A percentile compares a stretch with the other conserved stretches of the same genome.
Evolutionary conservation across 2,797 vertebrate species (phyloP).

Genomic region (Botia almorhae): DNA sequence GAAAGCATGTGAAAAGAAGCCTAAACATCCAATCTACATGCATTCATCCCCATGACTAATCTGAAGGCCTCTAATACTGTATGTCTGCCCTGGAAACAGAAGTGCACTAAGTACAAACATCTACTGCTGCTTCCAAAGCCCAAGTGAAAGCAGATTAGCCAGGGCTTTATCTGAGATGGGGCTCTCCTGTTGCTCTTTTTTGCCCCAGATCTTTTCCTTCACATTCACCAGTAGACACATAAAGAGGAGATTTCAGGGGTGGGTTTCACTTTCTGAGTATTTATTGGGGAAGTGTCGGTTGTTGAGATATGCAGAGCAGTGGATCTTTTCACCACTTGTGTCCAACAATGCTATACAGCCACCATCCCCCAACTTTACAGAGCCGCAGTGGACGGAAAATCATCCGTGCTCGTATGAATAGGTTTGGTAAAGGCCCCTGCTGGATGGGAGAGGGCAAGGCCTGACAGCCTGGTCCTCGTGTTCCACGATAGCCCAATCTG

Average conservation of each 20-base stretch:
- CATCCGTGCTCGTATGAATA: constrained; percentile 82
- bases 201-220: constrained; percentile 62
- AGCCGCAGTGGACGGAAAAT: constrained; percentile 80
- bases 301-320: constrained; percentile 22
- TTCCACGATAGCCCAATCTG: constrained; percentile 83
- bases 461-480: constrained; percentile 83
- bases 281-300: constrained; percentile 46
- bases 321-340: constrained; percentile 38
- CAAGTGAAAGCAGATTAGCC: constrained; percentile 81
- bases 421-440: constrained; percentile 89
- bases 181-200: constrained; percentile 79
- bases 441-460: constrained; percentile 86
- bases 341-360: constrained; percentile 38
- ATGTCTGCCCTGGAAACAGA: constrained; percentile 57
- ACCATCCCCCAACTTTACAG: constrained; percentile 55
- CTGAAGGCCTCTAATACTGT: constrained; percentile 60
- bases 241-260: constrained; percentile 41
- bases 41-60: constrained; percentile 62
- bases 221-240: constrained; percentile 50
- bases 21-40: constrained; percentile 61
- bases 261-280: constrained; percentile 21
- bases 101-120: constrained; percentile 52
- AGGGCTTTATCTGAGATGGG: constrained; percentile 78
- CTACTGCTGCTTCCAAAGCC: constrained; percentile 76
- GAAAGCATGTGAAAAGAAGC: constrained; percentile 55